Evolutionary conservation across 2,888 invertebrate genomes (phyloP), one percentile per base, ranked within the genome.

Genomic region (Cryptophagus acutangulus): DNA sequence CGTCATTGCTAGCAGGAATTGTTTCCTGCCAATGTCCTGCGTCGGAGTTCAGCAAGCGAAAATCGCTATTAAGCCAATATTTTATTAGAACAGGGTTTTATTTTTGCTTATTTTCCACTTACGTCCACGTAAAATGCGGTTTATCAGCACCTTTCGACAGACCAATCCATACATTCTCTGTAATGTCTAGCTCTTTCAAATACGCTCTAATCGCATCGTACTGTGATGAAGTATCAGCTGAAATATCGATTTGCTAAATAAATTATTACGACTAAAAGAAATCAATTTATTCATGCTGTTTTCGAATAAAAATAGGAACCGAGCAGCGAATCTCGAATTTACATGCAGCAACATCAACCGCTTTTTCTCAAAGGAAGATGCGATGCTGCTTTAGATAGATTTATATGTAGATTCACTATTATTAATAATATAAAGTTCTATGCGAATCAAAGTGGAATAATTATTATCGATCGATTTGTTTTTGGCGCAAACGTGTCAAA

Each of bases 151-250:
- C 78, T 55, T 82, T 80, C 58, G 84, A 84, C 49, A 87, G 74
- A 43, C 86, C 86, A 55, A 86, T 84, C 86, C 86, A 87, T 45
- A 86, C 83, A 38, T 81, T 81, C 62, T 81, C 83, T 28, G 79
- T 76, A 45, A 86, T 83, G 63, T 86, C 85, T 69, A 86, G 67
- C 65, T 85, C 84, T 65, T 84, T 84, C 48, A 86, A 74, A 62
- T 84, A 84, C 17, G 84, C 83, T 48, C 85, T 74, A 38, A 84
- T 82, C 26, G 85, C 84, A 62, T 86, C 86, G 62, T 82, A 86
- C 69, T 86, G 84, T 26, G 79, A 81, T 46, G 82, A 81, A 43
- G 81, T 81, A 62, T 86, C 85, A 60, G 86, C 86, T 87, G 74
- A 17, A 76, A 76, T 59, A n/a, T n/a, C n/a, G n/a, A n/a, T n/a